Conservation (phyloP, 2,888 invertebrate species). For the Adineta ricciae region DNA sequence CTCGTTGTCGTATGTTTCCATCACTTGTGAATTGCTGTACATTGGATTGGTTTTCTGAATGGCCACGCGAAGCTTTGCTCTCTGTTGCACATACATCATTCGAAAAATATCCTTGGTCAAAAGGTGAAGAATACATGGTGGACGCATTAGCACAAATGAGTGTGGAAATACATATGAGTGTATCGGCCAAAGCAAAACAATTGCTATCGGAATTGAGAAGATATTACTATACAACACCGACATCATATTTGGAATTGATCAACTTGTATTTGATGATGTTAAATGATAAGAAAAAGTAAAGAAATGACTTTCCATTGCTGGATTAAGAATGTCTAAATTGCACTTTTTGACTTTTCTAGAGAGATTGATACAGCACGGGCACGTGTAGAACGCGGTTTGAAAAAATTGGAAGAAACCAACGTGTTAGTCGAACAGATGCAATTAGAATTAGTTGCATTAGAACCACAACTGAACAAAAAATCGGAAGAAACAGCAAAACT, state of each 20-base stretch:
- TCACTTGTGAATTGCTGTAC: conserved; percentile 51
- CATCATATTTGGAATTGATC: conserved; percentile 74
- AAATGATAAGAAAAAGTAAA: conserved; percentile 61
- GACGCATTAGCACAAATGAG: conserved; percentile 59
- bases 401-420: conserved; percentile 72
- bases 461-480: conserved; percentile 68
- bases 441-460: conserved; percentile 67
- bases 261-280: conserved; percentile 67
- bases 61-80: conserved; percentile 75
- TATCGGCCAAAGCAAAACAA: conserved; percentile 65
- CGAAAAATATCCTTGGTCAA: conserved; percentile 51
- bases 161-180: conserved; percentile 66
- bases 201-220: conserved; percentile 72
- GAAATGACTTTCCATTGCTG: conserved; percentile 43
- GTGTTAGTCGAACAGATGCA: conserved; percentile 73
- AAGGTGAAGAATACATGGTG: conserved; percentile 29
- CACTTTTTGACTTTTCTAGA: conserved; percentile 37
- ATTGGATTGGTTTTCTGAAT: conserved; percentile 59
- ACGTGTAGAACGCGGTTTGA: conserved; percentile 48
- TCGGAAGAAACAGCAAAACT: conserved; percentile 66
- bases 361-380: conserved; percentile 44
- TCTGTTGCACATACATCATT: conserved; percentile 68
- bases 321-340: no score
- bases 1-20: conserved; percentile 51
- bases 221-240: conserved; percentile 79